These are phyloP conservation scores for Dynastes grantii DNA, from an alignment of 2,888 invertebrate species.

Conservation along the genomic window DNA sequence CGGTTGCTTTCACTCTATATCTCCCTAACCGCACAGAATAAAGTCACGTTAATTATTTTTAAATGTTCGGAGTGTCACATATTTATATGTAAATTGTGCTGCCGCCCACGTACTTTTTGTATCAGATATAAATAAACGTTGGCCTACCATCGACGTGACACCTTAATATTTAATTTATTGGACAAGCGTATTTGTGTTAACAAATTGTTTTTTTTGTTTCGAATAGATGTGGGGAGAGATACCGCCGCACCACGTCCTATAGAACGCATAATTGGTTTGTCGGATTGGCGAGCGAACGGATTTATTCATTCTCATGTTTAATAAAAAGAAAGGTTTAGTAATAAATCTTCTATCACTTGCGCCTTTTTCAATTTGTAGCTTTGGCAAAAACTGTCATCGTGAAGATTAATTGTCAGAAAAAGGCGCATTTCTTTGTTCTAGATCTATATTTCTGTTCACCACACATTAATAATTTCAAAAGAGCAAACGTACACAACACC, in stretches of 20 bases:
- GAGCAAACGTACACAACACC: no score
- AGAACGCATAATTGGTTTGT: conserved; percentile 24
- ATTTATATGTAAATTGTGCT: conserved; percentile 51
- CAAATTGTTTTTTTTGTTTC: conserved; percentile 50
- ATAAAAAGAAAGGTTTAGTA: conserved; percentile 15
- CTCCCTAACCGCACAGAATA: conserved; percentile 30
- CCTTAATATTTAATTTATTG: conserved; percentile 53
- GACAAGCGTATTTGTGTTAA: conserved; percentile 48
- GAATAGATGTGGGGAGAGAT: conserved; percentile 29
- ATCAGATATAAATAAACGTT: conserved; percentile 48
- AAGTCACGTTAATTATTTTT: conserved; percentile 52
- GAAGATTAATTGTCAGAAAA: not conserved
- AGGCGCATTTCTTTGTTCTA: not conserved
- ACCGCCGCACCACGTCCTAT: conserved; percentile 6
- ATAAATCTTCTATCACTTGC: conserved; percentile 15
- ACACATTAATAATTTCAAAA: no score
- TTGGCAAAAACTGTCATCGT: conserved; percentile 11
- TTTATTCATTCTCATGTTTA: conserved; percentile 29
- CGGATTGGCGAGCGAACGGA: conserved; percentile 11
- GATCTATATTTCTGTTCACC: not conserved
- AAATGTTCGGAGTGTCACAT: conserved; percentile 46
- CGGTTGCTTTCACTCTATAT: conserved; percentile 22
- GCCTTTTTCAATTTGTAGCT: conserved; percentile 5
- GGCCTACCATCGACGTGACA: conserved; percentile 41
- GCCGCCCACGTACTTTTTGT: conserved; percentile 45